These are phyloP conservation scores for Chloroceryle aenea DNA, from an alignment of 2,113 vertebrate species.

Conservation along the genomic window DNA sequence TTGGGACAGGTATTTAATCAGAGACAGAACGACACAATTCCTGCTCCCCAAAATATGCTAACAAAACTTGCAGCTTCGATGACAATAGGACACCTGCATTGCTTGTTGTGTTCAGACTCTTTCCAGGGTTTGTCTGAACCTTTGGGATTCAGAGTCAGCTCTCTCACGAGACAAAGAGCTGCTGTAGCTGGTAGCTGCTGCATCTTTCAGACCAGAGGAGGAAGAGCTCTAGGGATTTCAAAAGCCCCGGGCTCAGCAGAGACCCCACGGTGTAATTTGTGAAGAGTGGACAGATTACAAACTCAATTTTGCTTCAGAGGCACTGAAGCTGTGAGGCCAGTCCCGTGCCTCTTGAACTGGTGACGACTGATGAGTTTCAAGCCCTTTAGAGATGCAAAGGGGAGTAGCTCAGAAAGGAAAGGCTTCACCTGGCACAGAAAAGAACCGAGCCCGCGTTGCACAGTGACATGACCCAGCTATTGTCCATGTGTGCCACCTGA, in stretches of 20 bases:
- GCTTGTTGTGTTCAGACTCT: neutral
- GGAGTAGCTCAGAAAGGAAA: neutral
- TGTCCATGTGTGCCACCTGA: neutral
- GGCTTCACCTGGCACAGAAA: neutral
- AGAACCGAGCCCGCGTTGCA: neutral
- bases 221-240: conserved; percentile 11
- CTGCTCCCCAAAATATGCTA: neutral
- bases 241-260: neutral
- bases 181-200: neutral
- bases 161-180: neutral
- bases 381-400: neutral
- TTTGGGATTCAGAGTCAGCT: neutral
- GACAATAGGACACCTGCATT: neutral
- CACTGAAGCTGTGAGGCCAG: neutral
- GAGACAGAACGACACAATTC: neutral
- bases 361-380: neutral
- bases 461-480: neutral
- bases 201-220: conserved; percentile 21
- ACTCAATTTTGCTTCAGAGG: conserved; percentile 24
- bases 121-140: neutral
- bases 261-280: conserved; percentile 1
- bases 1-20: neutral
- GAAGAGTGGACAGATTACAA: conserved; percentile 2
- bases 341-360: neutral
- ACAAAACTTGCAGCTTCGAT: neutral